A percentile compares a stretch with the other conserved stretches of the same genome.
Evolutionary conservation across 2,797 vertebrate species (phyloP).

Genomic region (Staurois parvus): DNA sequence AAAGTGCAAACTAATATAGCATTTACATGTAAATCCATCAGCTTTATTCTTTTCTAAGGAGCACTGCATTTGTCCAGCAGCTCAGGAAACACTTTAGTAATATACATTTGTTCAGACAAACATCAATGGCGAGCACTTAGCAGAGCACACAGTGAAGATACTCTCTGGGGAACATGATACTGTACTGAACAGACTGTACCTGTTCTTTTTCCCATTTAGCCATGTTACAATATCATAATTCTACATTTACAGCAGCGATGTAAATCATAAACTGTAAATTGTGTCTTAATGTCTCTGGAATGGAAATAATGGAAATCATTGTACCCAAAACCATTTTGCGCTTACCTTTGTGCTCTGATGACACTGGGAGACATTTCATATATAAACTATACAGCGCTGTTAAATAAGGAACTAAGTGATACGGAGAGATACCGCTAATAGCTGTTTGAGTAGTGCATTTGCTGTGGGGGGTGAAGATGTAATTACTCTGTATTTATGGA

Average conservation of each 20-base stretch:
- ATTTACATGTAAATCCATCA: conserved; percentile 42
- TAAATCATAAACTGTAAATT: conserved; percentile 25
- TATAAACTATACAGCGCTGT: not conserved
- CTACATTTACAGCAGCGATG: conserved; percentile 30
- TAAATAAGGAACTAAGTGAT: conserved; percentile 13
- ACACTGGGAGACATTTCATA: not conserved
- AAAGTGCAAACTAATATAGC: conserved; percentile 19
- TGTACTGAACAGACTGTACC: conserved; percentile 68
- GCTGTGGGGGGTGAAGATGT: conserved; percentile 58
- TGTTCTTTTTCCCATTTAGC: conserved; percentile 64
- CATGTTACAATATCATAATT: conserved; percentile 63
- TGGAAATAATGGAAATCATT: conserved; percentile 30
- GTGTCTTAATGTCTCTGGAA: not conserved
- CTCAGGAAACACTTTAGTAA: conserved; percentile 71
- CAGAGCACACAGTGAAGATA: conserved; percentile 66
- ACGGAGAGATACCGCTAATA: not conserved
- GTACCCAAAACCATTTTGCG: conserved; percentile 60
- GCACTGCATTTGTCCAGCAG: conserved; percentile 45
- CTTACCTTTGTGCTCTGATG: conserved; percentile 63
- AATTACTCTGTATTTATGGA: conserved; percentile 80
- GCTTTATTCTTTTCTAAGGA: conserved; percentile 30
- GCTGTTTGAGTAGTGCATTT: not conserved
- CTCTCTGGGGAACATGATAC: conserved; percentile 71
- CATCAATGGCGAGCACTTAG: conserved; percentile 75
- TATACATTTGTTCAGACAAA: conserved; percentile 76